Evolutionary conservation across 2,797 vertebrate species (phyloP), one percentile per base, ranked within the genome.

Genomic region (Hoplostethus atlanticus): DNA sequence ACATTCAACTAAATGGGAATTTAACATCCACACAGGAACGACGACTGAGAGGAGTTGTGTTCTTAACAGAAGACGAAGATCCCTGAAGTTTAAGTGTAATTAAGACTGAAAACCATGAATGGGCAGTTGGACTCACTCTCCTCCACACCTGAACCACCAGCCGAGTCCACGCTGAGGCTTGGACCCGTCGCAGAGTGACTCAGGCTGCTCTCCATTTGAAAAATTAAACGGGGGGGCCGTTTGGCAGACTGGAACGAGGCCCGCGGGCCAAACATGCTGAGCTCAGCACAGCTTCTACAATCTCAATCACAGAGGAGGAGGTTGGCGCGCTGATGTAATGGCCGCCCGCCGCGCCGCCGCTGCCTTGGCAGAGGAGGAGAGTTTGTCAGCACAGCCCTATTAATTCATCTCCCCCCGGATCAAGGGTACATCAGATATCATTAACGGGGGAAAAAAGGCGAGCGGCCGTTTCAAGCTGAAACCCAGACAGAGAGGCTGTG

Each of bases 191-290:
- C 83, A 87, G 84, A 86, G 91, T 94, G 93, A 94, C 92, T 93
- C 92, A 93, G 92, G 87, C 87, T 73, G 76, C 87, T 87, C 86
- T 93, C 92, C 92, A 93, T 94, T 94, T 92, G 84, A 93, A 93
- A 94, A 93, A 93, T 94, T 91, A 93, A 92, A 92, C 42, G 28
- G 64, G 81, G 66, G 86, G 84, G 21, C 58, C 55, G 56, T 82
- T 90, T 91, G 87, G 92, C 89, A 90, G 88, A 90, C 84, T 88
- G 84, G 91, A 94, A 94, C 90, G 88, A 93, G 91, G 86, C 79
- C 86, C 88, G 78, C 64, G 71, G 72, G 76, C 79, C 82, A 93
- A 94, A 94, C 76, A 83, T 54, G 83, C 93, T 94, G 93, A 95
- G 92, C 89, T 87, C 88, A 93, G 92, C 93, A 93, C 80, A 84